Evolutionary conservation across 2,888 invertebrate species (phyloP).

Genomic region (Xanthorhoe designata): DNA sequence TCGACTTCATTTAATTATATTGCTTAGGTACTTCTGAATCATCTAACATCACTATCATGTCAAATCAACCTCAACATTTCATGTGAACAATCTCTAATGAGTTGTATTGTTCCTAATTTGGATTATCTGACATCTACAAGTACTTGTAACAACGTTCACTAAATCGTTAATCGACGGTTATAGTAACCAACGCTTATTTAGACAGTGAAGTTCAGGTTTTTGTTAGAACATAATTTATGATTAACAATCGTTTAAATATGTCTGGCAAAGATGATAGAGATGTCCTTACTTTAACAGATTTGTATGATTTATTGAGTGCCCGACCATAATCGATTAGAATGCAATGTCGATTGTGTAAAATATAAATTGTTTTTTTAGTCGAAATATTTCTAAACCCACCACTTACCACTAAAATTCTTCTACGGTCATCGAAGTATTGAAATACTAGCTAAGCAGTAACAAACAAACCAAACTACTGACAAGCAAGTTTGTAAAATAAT

Average conservation of each 20-base stretch:
- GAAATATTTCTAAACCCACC: too few species aligned
- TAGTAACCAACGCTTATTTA: neutral
- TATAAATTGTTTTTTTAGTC: neutral
- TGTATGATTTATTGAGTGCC: neutral
- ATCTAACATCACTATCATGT: constrained; percentile 15
- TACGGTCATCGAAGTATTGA: neutral
- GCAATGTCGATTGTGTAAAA: neutral
- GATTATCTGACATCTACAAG: constrained; percentile 52
- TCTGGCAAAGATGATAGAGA: constrained; percentile 40
- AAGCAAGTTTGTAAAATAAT: neutral
- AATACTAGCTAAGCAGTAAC: too few species aligned
- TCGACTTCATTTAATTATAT: neutral
- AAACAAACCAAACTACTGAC: neutral
- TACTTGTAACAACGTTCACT: neutral
- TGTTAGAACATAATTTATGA: neutral
- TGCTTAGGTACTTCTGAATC: constrained; percentile 3
- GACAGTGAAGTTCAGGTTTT: neutral
- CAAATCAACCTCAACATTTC: constrained; percentile 30
- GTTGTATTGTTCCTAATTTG: constrained; percentile 50
- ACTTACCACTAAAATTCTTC: too few species aligned
- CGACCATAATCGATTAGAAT: neutral
- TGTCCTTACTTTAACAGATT: constrained; percentile 48
- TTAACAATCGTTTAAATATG: neutral
- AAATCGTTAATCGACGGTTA: neutral
- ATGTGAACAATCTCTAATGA: constrained; percentile 42